A percentile compares a stretch with the other conserved stretches of the same genome.
Evolutionary conservation across 2,797 vertebrate species (phyloP).

Genomic region (Parauchenoglanis ngamensis): DNA sequence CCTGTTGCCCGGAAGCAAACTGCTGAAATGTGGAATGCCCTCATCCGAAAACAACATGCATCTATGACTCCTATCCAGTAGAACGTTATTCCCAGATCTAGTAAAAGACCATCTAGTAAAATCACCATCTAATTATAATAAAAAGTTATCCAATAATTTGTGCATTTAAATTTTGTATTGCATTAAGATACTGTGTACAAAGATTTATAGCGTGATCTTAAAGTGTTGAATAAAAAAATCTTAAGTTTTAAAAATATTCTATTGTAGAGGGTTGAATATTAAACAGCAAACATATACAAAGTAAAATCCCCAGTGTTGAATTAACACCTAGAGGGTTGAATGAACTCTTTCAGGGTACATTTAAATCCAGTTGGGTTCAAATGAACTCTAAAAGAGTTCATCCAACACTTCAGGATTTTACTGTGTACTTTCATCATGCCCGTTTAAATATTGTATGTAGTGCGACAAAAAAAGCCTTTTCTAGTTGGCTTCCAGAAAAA

Average conservation of each 20-base stretch:
- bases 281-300: background rate
- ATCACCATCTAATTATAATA: too few relatives aligned
- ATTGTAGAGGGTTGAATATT: background rate
- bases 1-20: conserved; percentile 80
- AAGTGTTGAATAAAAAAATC: background rate
- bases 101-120: background rate
- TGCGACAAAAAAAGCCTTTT: background rate
- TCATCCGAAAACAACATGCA: conserved; percentile 70
- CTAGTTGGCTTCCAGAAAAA: background rate
- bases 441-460: background rate
- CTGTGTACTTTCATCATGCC: background rate
- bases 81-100: conserved; percentile 43
- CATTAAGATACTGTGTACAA: background rate
- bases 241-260: background rate
- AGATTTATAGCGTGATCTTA: background rate
- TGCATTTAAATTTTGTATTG: background rate
- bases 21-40: conserved; percentile 85
- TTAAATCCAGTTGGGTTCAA: too few relatives aligned
- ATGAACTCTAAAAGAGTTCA: too few relatives aligned
- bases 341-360: too few relatives aligned
- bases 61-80: conserved; percentile 52
- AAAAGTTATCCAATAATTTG: background rate
- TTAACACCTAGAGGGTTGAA: too few relatives aligned
- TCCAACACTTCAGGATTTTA: too few relatives aligned
- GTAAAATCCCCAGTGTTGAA: too few relatives aligned